A percentile compares a stretch with the other conserved stretches of the same genome.
Conservation (phyloP, 2,113 vertebrate genomes). For the Corynorhinus townsendii region DNA sequence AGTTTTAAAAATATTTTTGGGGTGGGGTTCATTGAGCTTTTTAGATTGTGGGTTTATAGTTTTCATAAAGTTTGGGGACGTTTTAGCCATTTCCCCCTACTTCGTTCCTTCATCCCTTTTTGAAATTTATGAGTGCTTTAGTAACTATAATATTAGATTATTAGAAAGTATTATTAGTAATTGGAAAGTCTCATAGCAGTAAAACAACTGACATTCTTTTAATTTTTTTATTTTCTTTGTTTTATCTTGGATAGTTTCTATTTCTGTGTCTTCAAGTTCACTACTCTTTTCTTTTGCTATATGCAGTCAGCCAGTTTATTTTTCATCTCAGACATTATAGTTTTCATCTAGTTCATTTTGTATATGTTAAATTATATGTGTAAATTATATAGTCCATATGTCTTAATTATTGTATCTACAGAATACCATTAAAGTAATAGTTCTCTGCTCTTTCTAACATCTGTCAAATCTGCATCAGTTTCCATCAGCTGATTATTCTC, state of each 20-base stretch:
- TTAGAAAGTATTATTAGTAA: not conserved
- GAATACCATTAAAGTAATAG: not conserved
- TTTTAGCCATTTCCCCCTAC: not conserved
- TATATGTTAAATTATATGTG: not conserved
- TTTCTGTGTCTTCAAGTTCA: not conserved
- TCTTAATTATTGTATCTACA: not conserved
- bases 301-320: not conserved
- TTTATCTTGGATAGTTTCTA: not conserved
- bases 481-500: not conserved
- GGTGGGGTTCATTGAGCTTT: not conserved
- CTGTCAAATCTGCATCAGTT: not conserved
- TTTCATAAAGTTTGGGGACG: not conserved
- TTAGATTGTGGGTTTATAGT: not conserved
- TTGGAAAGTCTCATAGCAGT: not conserved
- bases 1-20: not conserved
- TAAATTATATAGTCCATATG: not conserved
- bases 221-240: not conserved
- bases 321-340: not conserved
- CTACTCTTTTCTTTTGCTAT: not conserved
- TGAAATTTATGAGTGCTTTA: not conserved
- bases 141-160: not conserved
- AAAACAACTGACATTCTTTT: not conserved
- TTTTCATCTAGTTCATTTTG: not conserved
- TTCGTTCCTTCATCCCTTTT: not conserved
- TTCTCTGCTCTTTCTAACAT: not conserved